Percentiles rank a stretch among this genome's conserved stretches.
Conservation (phyloP, 2,797 vertebrate genomes). For the Gallinago nigripennis region DNA sequence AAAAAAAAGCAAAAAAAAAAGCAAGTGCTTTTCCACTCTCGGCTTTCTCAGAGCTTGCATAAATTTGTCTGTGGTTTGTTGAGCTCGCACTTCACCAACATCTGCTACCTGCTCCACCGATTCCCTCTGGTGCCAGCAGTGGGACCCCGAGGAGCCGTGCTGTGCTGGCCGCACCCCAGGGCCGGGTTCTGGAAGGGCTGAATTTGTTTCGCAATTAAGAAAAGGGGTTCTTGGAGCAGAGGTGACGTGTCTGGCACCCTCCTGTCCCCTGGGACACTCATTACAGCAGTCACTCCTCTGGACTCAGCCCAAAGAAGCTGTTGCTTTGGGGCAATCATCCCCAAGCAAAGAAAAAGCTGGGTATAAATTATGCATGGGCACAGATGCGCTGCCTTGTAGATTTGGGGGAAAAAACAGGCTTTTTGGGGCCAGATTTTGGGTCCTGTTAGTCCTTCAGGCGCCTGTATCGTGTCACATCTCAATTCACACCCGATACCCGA, state of each 20-base stretch:
- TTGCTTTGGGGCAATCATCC: neutral
- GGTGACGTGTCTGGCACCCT: neutral
- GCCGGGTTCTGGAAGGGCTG: neutral
- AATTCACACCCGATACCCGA: too few relatives aligned
- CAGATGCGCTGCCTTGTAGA: fast-evolving
- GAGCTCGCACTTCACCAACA: neutral
- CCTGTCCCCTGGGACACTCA: fast-evolving
- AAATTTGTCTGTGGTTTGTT: neutral
- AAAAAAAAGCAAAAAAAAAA: fast-evolving
- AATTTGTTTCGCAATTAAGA: fast-evolving
- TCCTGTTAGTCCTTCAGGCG: fast-evolving
- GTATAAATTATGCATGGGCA: fast-evolving
- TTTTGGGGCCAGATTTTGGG: neutral
- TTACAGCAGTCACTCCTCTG: neutral
- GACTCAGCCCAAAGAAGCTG: neutral
- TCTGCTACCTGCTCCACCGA: neutral
- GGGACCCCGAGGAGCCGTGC: neutral
- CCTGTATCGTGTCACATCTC: neutral
- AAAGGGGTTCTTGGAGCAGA: neutral
- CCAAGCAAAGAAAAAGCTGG: neutral
- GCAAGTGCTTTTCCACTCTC: neutral
- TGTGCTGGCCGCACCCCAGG: fast-evolving
- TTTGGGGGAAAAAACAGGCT: neutral
- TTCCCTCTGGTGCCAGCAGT: neutral
- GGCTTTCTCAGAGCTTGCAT: neutral